phyloP scores from a whole-genome alignment of 2,888 invertebrate species.

The Pseudolycoriella hygida region DNA sequence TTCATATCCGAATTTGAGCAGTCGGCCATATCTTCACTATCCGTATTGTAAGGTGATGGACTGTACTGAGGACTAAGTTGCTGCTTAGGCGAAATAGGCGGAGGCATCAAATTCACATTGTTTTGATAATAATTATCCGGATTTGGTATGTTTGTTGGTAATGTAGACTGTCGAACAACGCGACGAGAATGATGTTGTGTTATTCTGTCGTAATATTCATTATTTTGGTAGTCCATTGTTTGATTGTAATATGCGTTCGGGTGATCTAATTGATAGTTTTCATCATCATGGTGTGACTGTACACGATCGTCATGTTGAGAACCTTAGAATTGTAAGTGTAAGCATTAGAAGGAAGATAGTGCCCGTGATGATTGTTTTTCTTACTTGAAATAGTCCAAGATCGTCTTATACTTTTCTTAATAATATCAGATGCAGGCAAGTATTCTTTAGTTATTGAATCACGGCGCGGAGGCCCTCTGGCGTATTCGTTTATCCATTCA shows the following conservation, averaged over 20 bases:
- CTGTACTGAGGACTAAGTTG: slow-evolving; percentile 11
- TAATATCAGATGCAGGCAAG: slow-evolving; percentile 40
- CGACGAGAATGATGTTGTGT: slow-evolving; percentile 16
- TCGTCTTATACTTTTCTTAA: slow-evolving; percentile 45
- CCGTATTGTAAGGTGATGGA: slow-evolving; percentile 10
- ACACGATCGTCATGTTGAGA: too few species aligned
- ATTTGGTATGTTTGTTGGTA: slow-evolving; percentile 22
- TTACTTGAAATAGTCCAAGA: slow-evolving; percentile 59
- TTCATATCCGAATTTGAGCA: slow-evolving; percentile 8
- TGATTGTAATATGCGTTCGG: slow-evolving; percentile 4
- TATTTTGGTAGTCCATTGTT: slow-evolving; percentile 11
- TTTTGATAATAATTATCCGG: slow-evolving; percentile 15
- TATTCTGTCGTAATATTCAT: slow-evolving; percentile 15
- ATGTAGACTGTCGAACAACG: slow-evolving; percentile 26
- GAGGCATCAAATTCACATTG: slow-evolving; percentile 17
- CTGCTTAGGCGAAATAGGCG: slow-evolving; percentile 24
- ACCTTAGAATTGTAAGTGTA: slow-evolving; percentile 20
- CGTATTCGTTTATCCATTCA: slow-evolving; percentile 49
- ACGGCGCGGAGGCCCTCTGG: slow-evolving; percentile 34
- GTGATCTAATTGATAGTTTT: slow-evolving; percentile 14
- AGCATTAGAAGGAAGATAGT: slow-evolving; percentile 25
- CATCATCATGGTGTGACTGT: too few species aligned
- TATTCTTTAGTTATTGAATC: slow-evolving; percentile 23
- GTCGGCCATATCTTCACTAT: slow-evolving; percentile 8
- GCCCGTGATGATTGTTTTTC: slow-evolving; percentile 12